Base-by-base conservation (phyloP, 30 jellyfish, hydroid and myxozoan genomes). In the Aurelia coerulea region DNA sequence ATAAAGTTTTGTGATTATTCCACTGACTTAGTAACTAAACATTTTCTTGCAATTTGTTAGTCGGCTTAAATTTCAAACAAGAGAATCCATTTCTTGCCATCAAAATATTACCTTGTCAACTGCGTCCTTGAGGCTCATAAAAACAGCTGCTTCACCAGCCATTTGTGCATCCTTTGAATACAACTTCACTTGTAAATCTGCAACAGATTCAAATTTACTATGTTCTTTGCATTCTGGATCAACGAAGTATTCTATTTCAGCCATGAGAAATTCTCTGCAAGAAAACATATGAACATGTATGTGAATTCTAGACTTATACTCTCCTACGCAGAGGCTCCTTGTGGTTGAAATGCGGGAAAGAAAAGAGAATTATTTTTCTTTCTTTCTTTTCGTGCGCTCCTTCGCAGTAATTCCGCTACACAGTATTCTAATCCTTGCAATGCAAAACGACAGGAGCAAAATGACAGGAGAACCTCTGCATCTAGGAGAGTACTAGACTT, bases 191-290 rank as follows among this genome's bases (percentile, higher is more conserved):
- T 75, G 73, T 64, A 93, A 62, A 62, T 84, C 93, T 80, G 91
- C 93, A 15, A 96, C 98, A 14, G 89, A 59, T 18, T 74, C 60
- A 74, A 96, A 96, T 58, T 96, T 96, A 7, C 98, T 76, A 52
- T 93, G 98, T 39, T 76, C 95, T 74, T 96, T 96, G 76, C 90
- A 67, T 49, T 87, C 97, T 10, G 99, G 99, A 73, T 96, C 98
- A 50, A 96, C 97, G 67, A 96, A 96, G 62, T 96, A 92, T 76
- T 96, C 99, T 12, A 96, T 91, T 67, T 96, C 99, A 56, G 98
- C 99, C 99, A 96, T 96, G 18, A 96, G 73, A 77, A 96, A 96
- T 68, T 96, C 99, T 84, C 99, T 96, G 12, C 1, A 62, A 51
- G 69, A 56, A 31, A 51, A 74, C 5, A 39, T 0, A 51, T 2